These are phyloP conservation scores for Carapus acus DNA, from an alignment of 2,797 vertebrate species.

Conservation along the genomic window DNA sequence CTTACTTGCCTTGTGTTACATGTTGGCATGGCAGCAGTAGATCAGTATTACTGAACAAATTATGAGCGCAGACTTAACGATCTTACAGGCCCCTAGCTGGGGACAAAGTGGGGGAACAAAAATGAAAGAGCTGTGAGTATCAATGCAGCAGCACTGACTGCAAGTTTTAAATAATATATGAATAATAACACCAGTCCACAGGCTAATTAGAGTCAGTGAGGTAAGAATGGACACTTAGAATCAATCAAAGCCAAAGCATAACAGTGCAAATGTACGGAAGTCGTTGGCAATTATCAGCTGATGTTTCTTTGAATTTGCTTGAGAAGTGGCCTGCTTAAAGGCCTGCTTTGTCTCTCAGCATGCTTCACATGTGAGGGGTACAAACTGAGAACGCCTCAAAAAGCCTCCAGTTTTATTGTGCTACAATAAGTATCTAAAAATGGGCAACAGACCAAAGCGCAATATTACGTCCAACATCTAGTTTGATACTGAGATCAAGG, in stretches of 20 bases:
- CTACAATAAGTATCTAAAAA: too few relatives aligned
- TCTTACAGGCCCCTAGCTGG: conserved; percentile 81
- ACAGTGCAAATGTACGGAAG: conserved; percentile 17
- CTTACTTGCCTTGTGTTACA: conserved; percentile 82
- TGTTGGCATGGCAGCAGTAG: conserved; percentile 80
- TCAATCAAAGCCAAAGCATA: conserved; percentile 30
- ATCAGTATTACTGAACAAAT: conserved; percentile 79
- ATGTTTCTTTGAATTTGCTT: too few relatives aligned
- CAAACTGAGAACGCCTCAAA: too few relatives aligned
- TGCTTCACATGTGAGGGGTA: too few relatives aligned
- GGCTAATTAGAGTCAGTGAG: conserved; percentile 28
- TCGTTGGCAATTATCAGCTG: too few relatives aligned
- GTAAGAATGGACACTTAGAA: conserved; percentile 45
- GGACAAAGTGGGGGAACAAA: conserved; percentile 79
- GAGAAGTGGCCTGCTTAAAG: too few relatives aligned
- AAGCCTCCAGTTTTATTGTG: too few relatives aligned
- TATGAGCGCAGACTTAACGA: conserved; percentile 80
- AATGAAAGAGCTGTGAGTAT: conserved; percentile 79
- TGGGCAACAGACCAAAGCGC: too few relatives aligned
- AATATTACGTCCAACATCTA: too few relatives aligned
- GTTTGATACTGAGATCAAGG: too few relatives aligned
- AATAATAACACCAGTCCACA: conserved; percentile 63
- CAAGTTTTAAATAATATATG: conserved; percentile 56
- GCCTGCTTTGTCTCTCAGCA: too few relatives aligned
- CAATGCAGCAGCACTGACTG: conserved; percentile 69